Evolutionary conservation across 2,797 vertebrate genomes (phyloP), one percentile per base, ranked within the genome.

Genomic region (Sebastes nivosus): DNA sequence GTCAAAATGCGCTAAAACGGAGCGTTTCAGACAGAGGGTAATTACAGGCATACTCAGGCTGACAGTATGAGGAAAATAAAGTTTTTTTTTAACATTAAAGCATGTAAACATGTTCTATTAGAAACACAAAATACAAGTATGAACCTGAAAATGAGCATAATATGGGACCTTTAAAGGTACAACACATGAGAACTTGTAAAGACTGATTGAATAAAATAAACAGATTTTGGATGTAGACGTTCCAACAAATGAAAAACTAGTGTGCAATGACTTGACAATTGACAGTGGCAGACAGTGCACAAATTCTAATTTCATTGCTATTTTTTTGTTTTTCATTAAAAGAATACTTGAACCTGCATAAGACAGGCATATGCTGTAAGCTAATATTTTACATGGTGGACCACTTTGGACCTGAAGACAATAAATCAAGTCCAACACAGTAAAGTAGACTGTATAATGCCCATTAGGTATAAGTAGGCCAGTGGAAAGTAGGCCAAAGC

Each of bases 401-500:
- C 61, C 27, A 14, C 46, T 14, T 20, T 57, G 6, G 25, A 32
- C 29, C n/a, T 74, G 12, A n/a, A 59, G 52, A 68, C 13, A 75
- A 67, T 11, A 64, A 69, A 71, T 24, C 38, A 50, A 52, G 59
- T 54, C 34, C n/a, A 9, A 46, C 32, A 34, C 16, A 69, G 18
- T n/a, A 77, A 38, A 54, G 4, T 16, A 9, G 5, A 76, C 25
- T 25, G 7, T 50, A 42, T 65, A 42, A 65, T 18, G 24, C 12
- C 68, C 22, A 59, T 61, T 67, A 73, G 36, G 11, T 50, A 36
- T 12, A 83, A 80, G 30, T 69, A 61, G 72, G 80, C 42, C 68
- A 80, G 16, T 12, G 25, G 57, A 81, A 87, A 86, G n/a, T 75
- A 60, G 75, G 82, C 11, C 80, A 79, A 76, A 78, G 29, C 75